Evolutionary conservation across 2,888 invertebrate genomes (phyloP).

Genomic region (Chrysopilus asiliformis): DNA sequence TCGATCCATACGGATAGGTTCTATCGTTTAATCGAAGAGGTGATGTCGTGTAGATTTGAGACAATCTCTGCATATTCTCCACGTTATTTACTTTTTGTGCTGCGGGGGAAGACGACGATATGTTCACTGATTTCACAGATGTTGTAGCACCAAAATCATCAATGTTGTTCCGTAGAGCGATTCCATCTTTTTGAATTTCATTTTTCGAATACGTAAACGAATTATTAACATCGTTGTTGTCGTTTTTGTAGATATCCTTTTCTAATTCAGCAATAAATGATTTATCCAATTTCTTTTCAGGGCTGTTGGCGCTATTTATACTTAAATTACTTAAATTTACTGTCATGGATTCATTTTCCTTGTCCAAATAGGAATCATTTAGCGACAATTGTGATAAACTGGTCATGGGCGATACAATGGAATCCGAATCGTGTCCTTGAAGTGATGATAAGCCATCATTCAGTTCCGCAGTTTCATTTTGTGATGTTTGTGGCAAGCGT

Average conservation of each 20-base stretch:
- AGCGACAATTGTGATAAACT: constrained; percentile 2
- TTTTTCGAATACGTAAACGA: constrained; percentile 30
- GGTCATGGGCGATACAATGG: neutral
- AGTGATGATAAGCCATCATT: constrained; percentile 1
- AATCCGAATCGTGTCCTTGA: neutral
- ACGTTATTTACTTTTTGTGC: constrained; percentile 22
- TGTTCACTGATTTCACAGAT: constrained; percentile 6
- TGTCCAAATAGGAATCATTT: constrained; percentile 4
- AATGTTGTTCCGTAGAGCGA: constrained; percentile 6
- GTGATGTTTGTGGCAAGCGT: too few relatives aligned
- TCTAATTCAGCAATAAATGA: constrained; percentile 52
- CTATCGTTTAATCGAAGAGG: too few relatives aligned
- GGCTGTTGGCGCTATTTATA: constrained; percentile 19
- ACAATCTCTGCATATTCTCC: neutral
- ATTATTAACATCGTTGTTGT: constrained; percentile 28
- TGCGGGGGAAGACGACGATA: constrained; percentile 13
- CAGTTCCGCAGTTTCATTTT: neutral
- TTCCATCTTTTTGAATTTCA: constrained; percentile 26
- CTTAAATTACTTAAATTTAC: constrained; percentile 26
- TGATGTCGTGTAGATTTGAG: constrained; percentile 1
- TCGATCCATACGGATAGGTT: neutral
- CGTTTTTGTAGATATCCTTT: constrained; percentile 40
- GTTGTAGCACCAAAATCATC: neutral
- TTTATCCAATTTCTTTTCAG: constrained; percentile 40
- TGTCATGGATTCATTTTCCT: constrained; percentile 21